Conservation (phyloP, 1,140 invertebrate genomes). For the Triops cancriformis region DNA sequence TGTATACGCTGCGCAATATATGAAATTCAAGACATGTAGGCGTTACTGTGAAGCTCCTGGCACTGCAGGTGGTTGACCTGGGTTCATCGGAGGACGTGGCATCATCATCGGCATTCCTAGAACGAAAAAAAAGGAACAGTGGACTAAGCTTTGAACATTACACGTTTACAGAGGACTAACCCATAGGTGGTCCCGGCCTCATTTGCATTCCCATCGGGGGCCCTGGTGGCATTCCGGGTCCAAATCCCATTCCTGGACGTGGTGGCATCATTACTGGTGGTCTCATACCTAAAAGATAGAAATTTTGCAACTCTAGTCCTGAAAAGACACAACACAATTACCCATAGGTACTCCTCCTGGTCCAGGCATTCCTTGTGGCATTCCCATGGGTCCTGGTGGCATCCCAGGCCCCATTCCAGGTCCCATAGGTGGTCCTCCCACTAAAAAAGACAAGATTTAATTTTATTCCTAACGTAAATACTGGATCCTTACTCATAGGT, state of each 20-base stretch:
- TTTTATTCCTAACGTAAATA: constrained; percentile 33
- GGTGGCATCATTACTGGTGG: constrained; percentile 15
- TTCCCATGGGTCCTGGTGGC: constrained; percentile 29
- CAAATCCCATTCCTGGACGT: constrained; percentile 30
- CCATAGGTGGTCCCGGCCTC: constrained; percentile 24
- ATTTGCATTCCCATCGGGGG: constrained; percentile 33
- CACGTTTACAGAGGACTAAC: neutral
- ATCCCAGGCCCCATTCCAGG: constrained; percentile 31
- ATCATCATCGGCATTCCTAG: constrained; percentile 33
- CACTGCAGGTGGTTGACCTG: constrained; percentile 24
- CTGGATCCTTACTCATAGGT: constrained; percentile 31
- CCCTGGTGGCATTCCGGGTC: constrained; percentile 36
- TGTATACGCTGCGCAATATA: neutral
- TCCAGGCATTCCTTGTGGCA: constrained; percentile 23
- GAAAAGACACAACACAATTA: constrained; percentile 1
- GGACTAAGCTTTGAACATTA: neutral
- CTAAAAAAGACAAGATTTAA: constrained; percentile 30
- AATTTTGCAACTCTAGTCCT: too few relatives aligned
- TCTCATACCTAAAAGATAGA: neutral
- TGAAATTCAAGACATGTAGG: neutral
- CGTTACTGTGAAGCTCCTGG: constrained; percentile 20
- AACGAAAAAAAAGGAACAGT: constrained; percentile 35
- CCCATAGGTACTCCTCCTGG: constrained; percentile 26
- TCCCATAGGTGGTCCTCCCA: constrained; percentile 22
- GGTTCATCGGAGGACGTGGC: constrained; percentile 29